A percentile compares a stretch with the other conserved stretches of the same genome.
Conservation (phyloP, 2,888 invertebrate genomes). For the Tuta absoluta region DNA sequence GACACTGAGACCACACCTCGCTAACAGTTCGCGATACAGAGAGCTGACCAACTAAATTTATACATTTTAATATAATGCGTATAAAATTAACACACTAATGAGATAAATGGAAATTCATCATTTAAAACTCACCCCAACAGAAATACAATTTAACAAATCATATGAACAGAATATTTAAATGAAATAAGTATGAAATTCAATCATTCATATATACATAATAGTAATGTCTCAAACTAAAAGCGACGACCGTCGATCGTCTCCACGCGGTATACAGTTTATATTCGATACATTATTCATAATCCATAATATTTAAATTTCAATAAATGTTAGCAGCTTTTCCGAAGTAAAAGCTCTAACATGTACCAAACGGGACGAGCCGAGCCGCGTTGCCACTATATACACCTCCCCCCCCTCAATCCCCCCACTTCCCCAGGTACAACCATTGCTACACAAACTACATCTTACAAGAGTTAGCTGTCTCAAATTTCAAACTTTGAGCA, state of each 20-base stretch:
- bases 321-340: slow-evolving; percentile 40
- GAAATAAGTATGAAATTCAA: slow-evolving; percentile 49
- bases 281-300: slow-evolving; percentile 33
- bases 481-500: slow-evolving; percentile 20
- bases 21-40: slow-evolving; percentile 59
- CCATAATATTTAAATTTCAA: slow-evolving; percentile 28
- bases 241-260: slow-evolving; percentile 35
- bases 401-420: slow-evolving; percentile 35
- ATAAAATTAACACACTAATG: slow-evolving; percentile 62
- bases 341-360: slow-evolving; percentile 43
- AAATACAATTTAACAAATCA: slow-evolving; percentile 44
- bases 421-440: slow-evolving; percentile 12
- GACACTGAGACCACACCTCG: too few relatives aligned
- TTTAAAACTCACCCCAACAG: slow-evolving; percentile 64
- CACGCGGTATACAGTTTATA: slow-evolving; percentile 35
- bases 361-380: slow-evolving; percentile 27
- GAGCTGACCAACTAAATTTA: slow-evolving; percentile 72
- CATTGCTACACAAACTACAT: neutral
- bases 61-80: slow-evolving; percentile 70
- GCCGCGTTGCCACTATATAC: slow-evolving; percentile 36
- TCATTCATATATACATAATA: slow-evolving; percentile 65
- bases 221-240: slow-evolving; percentile 37
- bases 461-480: slow-evolving; percentile 15
- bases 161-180: slow-evolving; percentile 33
- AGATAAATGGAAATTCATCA: slow-evolving; percentile 64